phyloP scores from a whole-genome alignment of 1,140 invertebrate genomes.

The Cotesia glomerata region DNA sequence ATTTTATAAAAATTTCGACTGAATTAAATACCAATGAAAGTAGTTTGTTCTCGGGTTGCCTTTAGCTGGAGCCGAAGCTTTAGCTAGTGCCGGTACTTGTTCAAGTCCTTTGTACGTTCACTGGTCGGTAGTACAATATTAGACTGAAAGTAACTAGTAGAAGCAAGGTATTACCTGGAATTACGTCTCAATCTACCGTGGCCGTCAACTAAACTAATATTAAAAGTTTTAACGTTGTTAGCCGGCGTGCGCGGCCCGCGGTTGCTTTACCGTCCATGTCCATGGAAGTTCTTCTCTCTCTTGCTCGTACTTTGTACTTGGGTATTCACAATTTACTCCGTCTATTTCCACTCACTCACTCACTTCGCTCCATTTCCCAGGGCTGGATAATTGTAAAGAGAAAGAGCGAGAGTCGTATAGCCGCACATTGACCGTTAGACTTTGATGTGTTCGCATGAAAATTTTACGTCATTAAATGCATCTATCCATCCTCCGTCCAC shows the following conservation, averaged over 20 bases:
- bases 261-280: conserved; percentile 60
- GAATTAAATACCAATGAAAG: conserved; percentile 58
- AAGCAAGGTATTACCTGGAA: conserved; percentile 61
- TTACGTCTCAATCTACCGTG: conserved; percentile 66
- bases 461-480: no score
- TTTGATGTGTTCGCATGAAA: no score
- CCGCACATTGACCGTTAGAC: no score
- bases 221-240: conserved; percentile 66
- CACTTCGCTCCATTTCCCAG: background rate
- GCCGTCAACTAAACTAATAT: conserved; percentile 66
- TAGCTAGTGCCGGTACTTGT: background rate
- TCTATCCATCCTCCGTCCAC: no score
- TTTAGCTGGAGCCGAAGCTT: background rate
- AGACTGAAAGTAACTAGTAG: conserved; percentile 29
- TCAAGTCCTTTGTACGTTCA: background rate
- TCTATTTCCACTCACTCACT: background rate
- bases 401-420: no score
- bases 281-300: conserved; percentile 26
- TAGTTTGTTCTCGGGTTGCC: background rate
- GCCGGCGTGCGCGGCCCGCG: conserved; percentile 49
- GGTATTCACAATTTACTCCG: background rate
- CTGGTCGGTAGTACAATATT: background rate
- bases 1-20: background rate
- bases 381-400: background rate
- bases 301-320: conserved; percentile 23